Evolutionary conservation across 2,113 vertebrate genomes (phyloP), one percentile per base, ranked within the genome.

Genomic region (Edolisoma coerulescens): DNA sequence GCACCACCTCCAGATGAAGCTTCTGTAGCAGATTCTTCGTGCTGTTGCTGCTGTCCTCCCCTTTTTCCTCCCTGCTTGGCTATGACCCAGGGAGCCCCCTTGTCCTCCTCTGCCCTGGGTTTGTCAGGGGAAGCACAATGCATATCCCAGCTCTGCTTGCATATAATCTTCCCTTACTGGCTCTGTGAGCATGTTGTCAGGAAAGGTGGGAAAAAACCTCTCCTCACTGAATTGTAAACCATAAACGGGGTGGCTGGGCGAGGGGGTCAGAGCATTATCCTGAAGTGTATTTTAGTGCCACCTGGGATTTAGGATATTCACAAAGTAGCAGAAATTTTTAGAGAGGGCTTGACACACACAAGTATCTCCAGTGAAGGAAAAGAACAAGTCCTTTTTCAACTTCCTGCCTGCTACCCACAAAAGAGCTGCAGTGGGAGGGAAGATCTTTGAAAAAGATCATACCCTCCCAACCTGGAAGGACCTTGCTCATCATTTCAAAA

Each of bases 11-110:
- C 63, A 78, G 50, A n/a, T 6, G 68, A 80, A 94, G 35, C 27
- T 22, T 69, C 52, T 74, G 33, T 7, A 1, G 4, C 71, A 59
- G 53, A 16, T 5, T 54, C 21, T 65, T 26, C 0, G 0, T 33
- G 27, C 0, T 0, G 33, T 50, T 47, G 2, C 68, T 67, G 42
- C 45, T 54, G 7, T 41, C 13, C 37, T 75, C 7, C 18, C 12
- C 33, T 63, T 27, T 57, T 87, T 71, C 33, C 42, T 71, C 57
- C 26, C 27, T 59, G 23, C 32, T 39, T 39, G 50, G 1, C 32
- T 39, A 1, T 5, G 26, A 39, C n/a, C n/a, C 0, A 1, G 14
- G 35, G 16, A 73, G 8, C 6, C 7, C 41, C 28, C 22, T 53
- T 7, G 6, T 77, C 71, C 52, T 78, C 52, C 24, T 37, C 28